These are phyloP conservation scores for Passer domesticus DNA, from an alignment of 2,113 vertebrate genomes.

Conservation along the genomic window DNA sequence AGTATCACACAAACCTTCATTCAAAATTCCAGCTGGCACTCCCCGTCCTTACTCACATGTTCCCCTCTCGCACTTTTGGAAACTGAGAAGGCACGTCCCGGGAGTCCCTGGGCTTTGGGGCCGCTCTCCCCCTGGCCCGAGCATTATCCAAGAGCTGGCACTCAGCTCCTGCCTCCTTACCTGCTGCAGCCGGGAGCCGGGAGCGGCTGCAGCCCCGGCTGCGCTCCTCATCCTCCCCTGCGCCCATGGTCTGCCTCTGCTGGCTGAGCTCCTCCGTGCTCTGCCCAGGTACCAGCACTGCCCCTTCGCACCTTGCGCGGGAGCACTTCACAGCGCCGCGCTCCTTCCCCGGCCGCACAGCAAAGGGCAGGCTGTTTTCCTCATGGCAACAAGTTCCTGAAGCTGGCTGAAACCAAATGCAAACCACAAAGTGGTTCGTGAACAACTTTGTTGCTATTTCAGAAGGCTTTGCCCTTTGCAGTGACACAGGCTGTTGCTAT, in stretches of 20 bases:
- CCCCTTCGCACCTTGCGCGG: neutral
- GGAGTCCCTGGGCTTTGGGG: neutral
- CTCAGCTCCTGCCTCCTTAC: slow-evolving; percentile 30
- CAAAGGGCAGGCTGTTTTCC: neutral
- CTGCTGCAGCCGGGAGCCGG: slow-evolving; percentile 51
- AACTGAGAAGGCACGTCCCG: rapidly evolving
- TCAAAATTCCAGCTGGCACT: neutral
- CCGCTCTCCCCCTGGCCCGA: neutral
- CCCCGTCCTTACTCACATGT: neutral
- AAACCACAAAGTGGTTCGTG: slow-evolving; percentile 66
- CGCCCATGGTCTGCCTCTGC: slow-evolving; percentile 17
- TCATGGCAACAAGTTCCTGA: slow-evolving; percentile 63
- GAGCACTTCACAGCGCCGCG: neutral
- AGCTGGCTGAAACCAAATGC: slow-evolving; percentile 38
- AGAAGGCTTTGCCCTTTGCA: slow-evolving; percentile 79
- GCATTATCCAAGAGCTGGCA: neutral
- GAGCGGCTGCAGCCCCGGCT: neutral
- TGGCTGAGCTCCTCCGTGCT: slow-evolving; percentile 51
- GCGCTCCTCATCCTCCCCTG: slow-evolving; percentile 36
- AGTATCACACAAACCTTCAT: neutral
- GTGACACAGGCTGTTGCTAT: slow-evolving; percentile 81
- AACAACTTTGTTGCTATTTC: slow-evolving; percentile 81
- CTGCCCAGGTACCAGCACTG: slow-evolving; percentile 67
- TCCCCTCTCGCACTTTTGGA: neutral
- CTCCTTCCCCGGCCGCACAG: neutral